phyloP scores from a whole-genome alignment of 2,888 invertebrate genomes.

The Argynnis bischoffii region DNA sequence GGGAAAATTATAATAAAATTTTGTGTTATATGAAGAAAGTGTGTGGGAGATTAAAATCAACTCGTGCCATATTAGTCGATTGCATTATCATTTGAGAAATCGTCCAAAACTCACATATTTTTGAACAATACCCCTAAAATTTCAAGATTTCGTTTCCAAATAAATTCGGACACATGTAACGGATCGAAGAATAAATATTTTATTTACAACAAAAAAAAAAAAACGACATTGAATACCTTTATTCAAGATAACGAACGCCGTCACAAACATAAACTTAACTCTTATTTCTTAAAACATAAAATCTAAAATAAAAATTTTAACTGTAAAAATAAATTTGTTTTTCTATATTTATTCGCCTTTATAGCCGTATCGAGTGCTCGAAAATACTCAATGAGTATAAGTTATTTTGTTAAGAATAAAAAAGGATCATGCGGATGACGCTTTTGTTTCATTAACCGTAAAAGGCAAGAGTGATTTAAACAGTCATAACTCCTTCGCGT shows the following conservation, averaged over 20 bases:
- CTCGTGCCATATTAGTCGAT: conserved; percentile 26
- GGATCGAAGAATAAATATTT: conserved; percentile 50
- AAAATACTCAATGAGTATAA: conserved; percentile 70
- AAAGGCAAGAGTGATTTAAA: conserved; percentile 65
- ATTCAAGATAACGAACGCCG: background rate
- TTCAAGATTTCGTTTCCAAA: conserved; percentile 49
- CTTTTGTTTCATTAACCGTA: conserved; percentile 76
- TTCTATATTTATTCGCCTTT: conserved; percentile 67
- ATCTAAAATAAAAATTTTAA: conserved; percentile 3
- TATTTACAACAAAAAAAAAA: conserved; percentile 53
- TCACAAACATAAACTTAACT: background rate
- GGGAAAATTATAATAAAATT: background rate
- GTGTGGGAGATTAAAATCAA: conserved; percentile 19
- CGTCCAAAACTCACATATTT: conserved; percentile 24
- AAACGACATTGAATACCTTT: conserved; percentile 49
- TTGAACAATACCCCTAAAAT: conserved; percentile 48
- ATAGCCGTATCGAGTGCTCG: conserved; percentile 66
- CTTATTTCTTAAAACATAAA: background rate
- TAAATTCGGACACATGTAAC: conserved; percentile 54
- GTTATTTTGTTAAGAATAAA: conserved; percentile 66
- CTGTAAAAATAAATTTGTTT: conserved; percentile 27
- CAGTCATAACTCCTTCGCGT: conserved; percentile 28
- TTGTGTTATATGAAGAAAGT: conserved; percentile 15
- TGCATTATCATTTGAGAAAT: conserved; percentile 23
- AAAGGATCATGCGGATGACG: conserved; percentile 67